These are phyloP conservation scores for Stichodactyla helianthus DNA, from an alignment of 64 coral and sea anemone genomes.

Conservation along the genomic window DNA sequence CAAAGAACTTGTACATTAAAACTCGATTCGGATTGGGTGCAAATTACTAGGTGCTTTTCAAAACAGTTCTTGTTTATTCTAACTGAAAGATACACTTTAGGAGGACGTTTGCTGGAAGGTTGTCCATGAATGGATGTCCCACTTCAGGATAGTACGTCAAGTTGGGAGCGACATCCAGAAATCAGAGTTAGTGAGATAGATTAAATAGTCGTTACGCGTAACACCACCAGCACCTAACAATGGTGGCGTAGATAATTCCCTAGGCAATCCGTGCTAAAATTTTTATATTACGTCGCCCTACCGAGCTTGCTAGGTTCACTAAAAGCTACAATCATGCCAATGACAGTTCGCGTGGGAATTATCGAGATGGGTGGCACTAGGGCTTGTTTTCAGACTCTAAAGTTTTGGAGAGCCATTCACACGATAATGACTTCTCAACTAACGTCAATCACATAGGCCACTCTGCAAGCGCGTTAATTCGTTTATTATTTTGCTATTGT, in stretches of 20 bases:
- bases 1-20: conserved; percentile 28
- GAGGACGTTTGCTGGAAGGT: neutral
- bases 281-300: neutral
- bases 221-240: conserved; percentile 14
- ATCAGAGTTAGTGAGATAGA: neutral
- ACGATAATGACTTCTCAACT: conserved; percentile 91
- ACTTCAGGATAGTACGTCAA: neutral
- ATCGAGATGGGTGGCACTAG: conserved; percentile 38
- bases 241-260: neutral
- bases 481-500: conserved; percentile 99
- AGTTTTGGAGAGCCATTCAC: conserved; percentile 85
- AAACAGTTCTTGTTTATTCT: conserved; percentile 90
- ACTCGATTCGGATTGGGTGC: conserved; percentile 61
- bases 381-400: conserved; percentile 72
- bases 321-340: conserved; percentile 37
- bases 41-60: conserved; percentile 71
- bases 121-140: neutral
- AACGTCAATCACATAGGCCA: conserved; percentile 83
- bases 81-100: conserved; percentile 15
- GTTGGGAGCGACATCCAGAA: neutral
- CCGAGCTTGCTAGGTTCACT: neutral
- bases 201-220: neutral
- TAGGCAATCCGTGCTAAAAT: neutral
- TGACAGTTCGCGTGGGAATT: conserved; percentile 48
- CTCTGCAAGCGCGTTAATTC: conserved; percentile 95